Evolutionary conservation across 1,140 invertebrate genomes (phyloP), one percentile per base, ranked within the genome.

Genomic region (Drosophila pruinosa): DNA sequence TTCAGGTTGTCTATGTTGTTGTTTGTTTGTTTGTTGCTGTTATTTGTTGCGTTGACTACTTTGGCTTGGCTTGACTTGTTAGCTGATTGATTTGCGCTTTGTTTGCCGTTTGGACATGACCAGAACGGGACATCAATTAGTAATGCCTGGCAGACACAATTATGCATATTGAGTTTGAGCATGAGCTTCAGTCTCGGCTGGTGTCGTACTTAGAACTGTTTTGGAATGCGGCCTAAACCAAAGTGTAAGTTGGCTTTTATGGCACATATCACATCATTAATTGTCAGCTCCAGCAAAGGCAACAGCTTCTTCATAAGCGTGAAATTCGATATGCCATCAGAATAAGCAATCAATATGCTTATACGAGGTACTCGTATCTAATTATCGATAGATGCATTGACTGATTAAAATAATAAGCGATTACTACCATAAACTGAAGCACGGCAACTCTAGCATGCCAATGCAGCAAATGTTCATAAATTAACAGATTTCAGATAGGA

Each of bases 81-180:
- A 68, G 81, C 81, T 85, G 81, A 85, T 85, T 85, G 81, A 85
- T 85, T 85, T 85, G 80, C 72, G 81, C 75, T 80, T 85, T 81
- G 81, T 80, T 85, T 86, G 80, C 77, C 72, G 69, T 72, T 68
- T 86, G 73, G 73, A 75, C 79, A 74, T 72, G 75, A 67, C 54
- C 79, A 72, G 72, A 65, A 74, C 65, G 81, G 74, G 70, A 70
- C 80, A 83, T 85, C 80, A 85, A 86, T 85, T 86, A 86, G 81
- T 86, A 85, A 85, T 77, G 80, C 80, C 81, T 85, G 72, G 52
- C 69, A 80, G 81, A 62, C 69, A 68, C 77, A 85, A 85, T 80
- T 85, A 86, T 85, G 81, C 80, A 85, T 83, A 86, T 85, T 71
- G 50, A 48, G 54, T 41, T 50, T 52, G 52, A 52, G 45, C 12